phyloP scores from a whole-genome alignment of 2,797 vertebrate genomes.

The Pempheris klunzingeri region DNA sequence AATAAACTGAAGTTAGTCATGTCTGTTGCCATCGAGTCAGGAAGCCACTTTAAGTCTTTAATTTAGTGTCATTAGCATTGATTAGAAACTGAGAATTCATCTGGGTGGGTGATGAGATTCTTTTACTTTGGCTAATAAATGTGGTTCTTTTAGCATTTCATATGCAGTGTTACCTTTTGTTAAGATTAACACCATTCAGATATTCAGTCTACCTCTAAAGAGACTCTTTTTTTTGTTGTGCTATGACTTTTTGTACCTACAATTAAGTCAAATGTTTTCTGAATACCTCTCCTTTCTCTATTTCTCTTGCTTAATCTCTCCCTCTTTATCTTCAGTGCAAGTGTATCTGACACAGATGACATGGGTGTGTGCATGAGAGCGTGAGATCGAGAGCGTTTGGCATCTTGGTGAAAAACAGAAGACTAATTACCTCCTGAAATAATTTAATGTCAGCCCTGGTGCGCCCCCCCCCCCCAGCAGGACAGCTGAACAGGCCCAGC shows the following conservation, averaged over 20 bases:
- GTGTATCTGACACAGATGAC: conserved; percentile 30
- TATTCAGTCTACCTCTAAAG: conserved; percentile 7
- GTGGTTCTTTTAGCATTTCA: conserved; percentile 21
- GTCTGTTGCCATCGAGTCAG: conserved; percentile 64
- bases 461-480: conserved; percentile 86
- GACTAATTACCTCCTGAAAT: conserved; percentile 86
- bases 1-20: conserved; percentile 71
- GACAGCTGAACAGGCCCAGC: conserved; percentile 87
- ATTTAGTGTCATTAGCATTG: conserved; percentile 72
- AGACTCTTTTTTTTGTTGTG: background rate
- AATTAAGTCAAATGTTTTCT: conserved; percentile 14
- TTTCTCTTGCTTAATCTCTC: conserved; percentile 1
- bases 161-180: conserved; percentile 21
- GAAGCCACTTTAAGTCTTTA: conserved; percentile 47
- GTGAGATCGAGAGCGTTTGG: conserved; percentile 61
- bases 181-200: conserved; percentile 31
- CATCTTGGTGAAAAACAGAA: conserved; percentile 80
- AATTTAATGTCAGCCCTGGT: conserved; percentile 86
- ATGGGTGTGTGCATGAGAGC: conserved; percentile 43
- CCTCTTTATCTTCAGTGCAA: conserved; percentile 1
- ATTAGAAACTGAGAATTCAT: conserved; percentile 67
- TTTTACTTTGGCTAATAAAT: conserved; percentile 54
- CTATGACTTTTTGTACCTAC: background rate
- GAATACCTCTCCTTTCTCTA: background rate
- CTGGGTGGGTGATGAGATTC: conserved; percentile 33